Percentiles rank a stretch among this genome's conserved stretches.
These are phyloP conservation scores for Ormyrus rosae DNA, from an alignment of 2,888 invertebrate genomes.

Conservation along the genomic window DNA sequence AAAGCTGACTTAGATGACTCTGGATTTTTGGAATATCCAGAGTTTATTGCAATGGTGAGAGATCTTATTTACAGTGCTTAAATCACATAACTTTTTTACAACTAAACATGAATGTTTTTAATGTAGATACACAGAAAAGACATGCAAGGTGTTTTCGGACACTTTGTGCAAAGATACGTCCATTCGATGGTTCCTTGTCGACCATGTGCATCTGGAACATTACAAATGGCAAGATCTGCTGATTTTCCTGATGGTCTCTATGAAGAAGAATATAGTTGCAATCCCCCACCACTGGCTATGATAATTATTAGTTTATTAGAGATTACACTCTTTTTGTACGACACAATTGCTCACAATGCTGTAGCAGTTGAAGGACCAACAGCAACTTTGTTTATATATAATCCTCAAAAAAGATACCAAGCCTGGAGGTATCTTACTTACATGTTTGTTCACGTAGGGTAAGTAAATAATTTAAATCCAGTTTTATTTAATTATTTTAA, in stretches of 20 bases:
- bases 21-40: slow-evolving; percentile 83
- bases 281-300: slow-evolving; percentile 95
- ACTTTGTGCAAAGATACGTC: slow-evolving; percentile 81
- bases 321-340: slow-evolving; percentile 81
- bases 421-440: slow-evolving; percentile 96
- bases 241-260: slow-evolving; percentile 84
- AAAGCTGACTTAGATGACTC: slow-evolving; percentile 82
- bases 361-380: slow-evolving; percentile 82
- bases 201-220: slow-evolving; percentile 64
- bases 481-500: background rate
- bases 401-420: slow-evolving; percentile 89
- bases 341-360: slow-evolving; percentile 66
- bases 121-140: slow-evolving; percentile 74
- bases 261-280: slow-evolving; percentile 94
- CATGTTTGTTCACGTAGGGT: slow-evolving; percentile 98
- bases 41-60: slow-evolving; percentile 84
- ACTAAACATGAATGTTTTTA: slow-evolving; percentile 15
- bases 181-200: slow-evolving; percentile 79
- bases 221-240: slow-evolving; percentile 73
- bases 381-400: slow-evolving; percentile 89
- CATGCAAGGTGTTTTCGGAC: slow-evolving; percentile 81
- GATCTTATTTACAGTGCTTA: background rate
- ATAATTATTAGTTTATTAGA: slow-evolving; percentile 91
- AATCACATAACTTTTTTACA: background rate
- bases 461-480: slow-evolving; percentile 67